Evolutionary conservation across 2,797 vertebrate species (phyloP).

Genomic region (Gambelia wislizenii): DNA sequence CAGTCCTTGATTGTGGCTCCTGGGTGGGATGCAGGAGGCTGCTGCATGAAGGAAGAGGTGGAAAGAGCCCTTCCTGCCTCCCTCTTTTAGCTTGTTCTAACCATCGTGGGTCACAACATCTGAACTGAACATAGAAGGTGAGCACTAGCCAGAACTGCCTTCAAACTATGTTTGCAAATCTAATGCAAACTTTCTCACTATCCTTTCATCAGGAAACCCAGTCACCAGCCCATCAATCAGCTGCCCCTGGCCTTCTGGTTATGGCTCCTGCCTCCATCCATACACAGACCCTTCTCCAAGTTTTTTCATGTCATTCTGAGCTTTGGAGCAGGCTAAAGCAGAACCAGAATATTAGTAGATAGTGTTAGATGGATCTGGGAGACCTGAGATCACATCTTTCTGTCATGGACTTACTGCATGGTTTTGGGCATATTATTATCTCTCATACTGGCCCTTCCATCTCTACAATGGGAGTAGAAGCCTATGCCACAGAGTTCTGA

Average conservation of each 20-base stretch:
- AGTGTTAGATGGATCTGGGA: not conserved
- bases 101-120: not conserved
- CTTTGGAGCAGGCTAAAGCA: not conserved
- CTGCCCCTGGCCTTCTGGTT: not conserved
- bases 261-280: not conserved
- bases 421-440: not conserved
- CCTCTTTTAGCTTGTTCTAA: not conserved
- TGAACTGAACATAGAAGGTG: not conserved
- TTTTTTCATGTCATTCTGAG: not conserved
- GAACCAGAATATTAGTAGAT: not conserved
- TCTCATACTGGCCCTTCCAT: not conserved
- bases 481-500: not conserved
- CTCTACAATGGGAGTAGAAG: not conserved
- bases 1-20: not conserved
- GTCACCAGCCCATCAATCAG: not conserved
- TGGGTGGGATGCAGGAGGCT: not conserved
- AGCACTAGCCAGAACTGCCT: not conserved
- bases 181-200: not conserved
- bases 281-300: not conserved
- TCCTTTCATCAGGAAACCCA: not conserved
- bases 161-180: not conserved
- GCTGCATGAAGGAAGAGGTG: not conserved
- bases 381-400: not conserved
- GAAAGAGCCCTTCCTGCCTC: not conserved
- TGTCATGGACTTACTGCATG: not conserved